These are phyloP conservation scores for Zaprionus taronus DNA, from an alignment of 1,140 invertebrate genomes.

Conservation along the genomic window DNA sequence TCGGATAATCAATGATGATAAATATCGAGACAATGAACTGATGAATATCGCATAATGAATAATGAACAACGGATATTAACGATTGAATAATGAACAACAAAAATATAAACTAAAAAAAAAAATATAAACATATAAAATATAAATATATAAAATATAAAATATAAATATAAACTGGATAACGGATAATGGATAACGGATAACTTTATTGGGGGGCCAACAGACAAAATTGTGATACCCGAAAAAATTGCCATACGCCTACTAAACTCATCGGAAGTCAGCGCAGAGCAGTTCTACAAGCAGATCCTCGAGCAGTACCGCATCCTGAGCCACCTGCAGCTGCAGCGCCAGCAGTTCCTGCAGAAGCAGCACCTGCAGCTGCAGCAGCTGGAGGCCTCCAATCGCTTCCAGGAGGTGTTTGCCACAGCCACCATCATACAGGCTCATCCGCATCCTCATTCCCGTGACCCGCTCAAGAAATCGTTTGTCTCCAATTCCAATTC, in stretches of 20 bases:
- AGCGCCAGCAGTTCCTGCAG: conserved; percentile 76
- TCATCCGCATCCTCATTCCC: conserved; percentile 61
- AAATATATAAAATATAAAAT: no score
- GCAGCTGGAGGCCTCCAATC: conserved; percentile 76
- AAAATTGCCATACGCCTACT: conserved; percentile 82
- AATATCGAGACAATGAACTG: background rate
- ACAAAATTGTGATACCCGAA: conserved; percentile 84
- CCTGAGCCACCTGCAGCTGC: conserved; percentile 72
- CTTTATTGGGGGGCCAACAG: conserved; percentile 29
- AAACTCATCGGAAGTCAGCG: conserved; percentile 82
- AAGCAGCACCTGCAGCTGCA: conserved; percentile 79
- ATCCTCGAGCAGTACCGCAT: conserved; percentile 82
- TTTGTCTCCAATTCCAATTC: conserved; percentile 3
- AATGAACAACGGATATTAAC: background rate
- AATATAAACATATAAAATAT: no score
- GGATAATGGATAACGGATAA: background rate
- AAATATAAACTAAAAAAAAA: background rate
- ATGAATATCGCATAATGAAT: background rate
- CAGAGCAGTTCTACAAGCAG: conserved; percentile 83
- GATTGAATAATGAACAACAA: background rate
- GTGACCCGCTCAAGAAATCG: conserved; percentile 65
- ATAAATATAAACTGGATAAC: background rate
- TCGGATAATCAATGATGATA: background rate
- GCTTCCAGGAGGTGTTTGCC: conserved; percentile 80
- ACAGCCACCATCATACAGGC: conserved; percentile 81